Base-by-base conservation (phyloP, 2,113 vertebrate genomes). In the Thinocorus orbignyianus region DNA sequence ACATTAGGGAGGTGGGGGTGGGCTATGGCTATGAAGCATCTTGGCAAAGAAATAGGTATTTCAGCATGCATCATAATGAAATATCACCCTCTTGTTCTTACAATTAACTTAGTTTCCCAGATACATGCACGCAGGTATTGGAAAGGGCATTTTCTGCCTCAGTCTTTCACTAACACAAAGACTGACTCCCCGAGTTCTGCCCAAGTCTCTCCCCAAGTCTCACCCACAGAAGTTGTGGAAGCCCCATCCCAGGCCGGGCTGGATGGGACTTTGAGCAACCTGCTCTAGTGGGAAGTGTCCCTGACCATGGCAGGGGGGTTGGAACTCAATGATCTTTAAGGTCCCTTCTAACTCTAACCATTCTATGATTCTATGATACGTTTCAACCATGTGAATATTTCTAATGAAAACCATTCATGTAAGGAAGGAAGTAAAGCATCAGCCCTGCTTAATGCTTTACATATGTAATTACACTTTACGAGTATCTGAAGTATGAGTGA, bases 1-100 rank as follows among this genome's bases (percentile, higher is more conserved):
- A 35, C n/a, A 41, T 7, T 0, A 2, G 8, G 3, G 7, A 3
- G 17, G 17, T 7, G 3, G 15, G 7, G 30, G 17, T 4, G 6
- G 30, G 15, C 15, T 51, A 61, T 18, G 30, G 37, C 13, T 58
- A 51, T 48, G 37, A 79, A 87, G 10, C 18, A 52, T 44, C 12
- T 77, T 69, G 39, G 23, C 10, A 64, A 82, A 83, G 31, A 81
- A 82, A 62, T 3, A 24, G 23, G 14, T 35, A 17, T 48, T 58
- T 83, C 39, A 70, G 18, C 14, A 44, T 1, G 3, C 9, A 25
- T 44, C 62, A 51, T 46, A 60, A 46, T 30, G 22, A 83, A 76
- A 39, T 28, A 77, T 18, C 24, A 23, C 30, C 31, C 58, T 54
- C 28, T 18, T 62, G 28, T 30, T 81, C 37, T 61, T 81, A 41